Conservation (phyloP, 2,888 invertebrate species). For the Aricia artaxerxes region DNA sequence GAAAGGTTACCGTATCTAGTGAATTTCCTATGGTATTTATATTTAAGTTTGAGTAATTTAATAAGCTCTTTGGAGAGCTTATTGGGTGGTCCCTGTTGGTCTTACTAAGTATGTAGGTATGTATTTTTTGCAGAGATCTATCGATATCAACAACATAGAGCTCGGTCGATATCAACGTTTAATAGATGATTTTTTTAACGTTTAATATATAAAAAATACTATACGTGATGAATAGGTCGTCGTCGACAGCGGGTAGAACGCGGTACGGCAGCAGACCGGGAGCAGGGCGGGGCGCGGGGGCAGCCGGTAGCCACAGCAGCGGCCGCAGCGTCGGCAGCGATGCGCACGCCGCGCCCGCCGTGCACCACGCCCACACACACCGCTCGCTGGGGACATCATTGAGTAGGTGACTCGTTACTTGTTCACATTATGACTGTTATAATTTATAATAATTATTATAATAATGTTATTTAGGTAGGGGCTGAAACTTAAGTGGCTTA, state of each 20-base stretch:
- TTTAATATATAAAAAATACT: background rate
- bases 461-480: background rate
- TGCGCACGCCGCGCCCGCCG: slow-evolving; percentile 52
- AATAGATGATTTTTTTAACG: no score
- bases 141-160: no score
- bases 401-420: background rate
- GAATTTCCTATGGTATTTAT: no score
- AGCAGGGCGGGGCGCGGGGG: slow-evolving; percentile 35
- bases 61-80: no score
- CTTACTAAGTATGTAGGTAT: no score
- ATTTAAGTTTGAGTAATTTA: no score
- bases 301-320: slow-evolving; percentile 46
- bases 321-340: slow-evolving; percentile 52
- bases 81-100: no score
- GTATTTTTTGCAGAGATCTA: no score
- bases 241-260: slow-evolving; percentile 50
- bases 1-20: no score
- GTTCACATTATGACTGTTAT: background rate
- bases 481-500: background rate
- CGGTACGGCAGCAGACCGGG: slow-evolving; percentile 45
- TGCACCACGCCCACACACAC: slow-evolving; percentile 54
- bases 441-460: no score
- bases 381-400: slow-evolving; percentile 47
- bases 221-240: slow-evolving; percentile 51
- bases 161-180: no score